Evolutionary conservation across 2,113 vertebrate genomes (phyloP), one percentile per base, ranked within the genome.

Genomic region (Carassius auratus): DNA sequence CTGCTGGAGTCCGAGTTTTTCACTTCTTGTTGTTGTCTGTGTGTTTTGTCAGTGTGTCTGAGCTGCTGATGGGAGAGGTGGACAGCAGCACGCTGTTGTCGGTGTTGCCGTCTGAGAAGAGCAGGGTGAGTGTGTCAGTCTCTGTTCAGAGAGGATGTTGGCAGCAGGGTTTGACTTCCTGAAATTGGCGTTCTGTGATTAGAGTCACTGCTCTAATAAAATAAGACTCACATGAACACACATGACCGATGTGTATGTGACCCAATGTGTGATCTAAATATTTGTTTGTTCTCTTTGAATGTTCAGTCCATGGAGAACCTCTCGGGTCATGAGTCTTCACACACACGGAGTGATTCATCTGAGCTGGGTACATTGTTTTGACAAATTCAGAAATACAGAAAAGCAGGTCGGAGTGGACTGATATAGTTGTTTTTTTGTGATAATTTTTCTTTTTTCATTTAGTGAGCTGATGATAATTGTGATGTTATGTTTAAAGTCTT

Each of bases 61-160:
- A 99, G 75, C 95, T 98, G 92, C 95, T 99, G 93, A 97, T 98
- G 97, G 98, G 98, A 0, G 98, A 99, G 86, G 96, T 98, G 91
- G 98, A 99, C 93, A 97, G 96, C 92, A 99, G 96, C 91, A 98
- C 97, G 0, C 90, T 99, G 86, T 95, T 99, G 87, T 97, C 97
- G 0, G 93, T 98, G 87, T 94, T 96, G 23, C 97, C 94, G 1
- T 96, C 96, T 0, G 97, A 99, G 91, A 96, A 95, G 85, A 96
- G 95, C 93, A 96, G 97, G 95, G 98, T 99, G 90, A 95, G 96
- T 1, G n/a, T 64, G 68, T 62, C 42, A 12, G n/a, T 57, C 33
- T 55, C 50, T 78, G 80, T 64, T 36, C 52, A 30, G 17, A 74
- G 45, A 19, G 36, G 76, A 30, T 42, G 48, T 48, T 61, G 42